Evolutionary conservation across 2,888 invertebrate genomes (phyloP).

Genomic region (Rotaria sp.): DNA sequence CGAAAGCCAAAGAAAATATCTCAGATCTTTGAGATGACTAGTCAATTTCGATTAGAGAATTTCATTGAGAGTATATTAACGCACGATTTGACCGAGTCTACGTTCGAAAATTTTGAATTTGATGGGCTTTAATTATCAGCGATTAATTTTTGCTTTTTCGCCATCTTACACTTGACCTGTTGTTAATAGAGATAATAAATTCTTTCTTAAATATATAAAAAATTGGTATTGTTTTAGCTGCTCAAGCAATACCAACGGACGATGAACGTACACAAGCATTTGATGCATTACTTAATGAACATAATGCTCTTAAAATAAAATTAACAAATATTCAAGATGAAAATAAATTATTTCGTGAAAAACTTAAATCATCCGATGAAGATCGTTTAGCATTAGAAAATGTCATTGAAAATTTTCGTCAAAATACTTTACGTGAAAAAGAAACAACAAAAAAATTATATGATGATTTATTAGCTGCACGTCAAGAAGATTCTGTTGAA

Average conservation of each 20-base stretch:
- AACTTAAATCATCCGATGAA: neutral
- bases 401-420: neutral
- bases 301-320: neutral
- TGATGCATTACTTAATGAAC: neutral
- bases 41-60: too few relatives aligned
- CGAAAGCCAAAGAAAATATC: too few relatives aligned
- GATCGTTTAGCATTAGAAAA: slow-evolving; percentile 26
- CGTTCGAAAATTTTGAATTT: too few relatives aligned
- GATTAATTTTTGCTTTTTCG: too few relatives aligned
- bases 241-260: neutral
- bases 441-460: slow-evolving; percentile 10
- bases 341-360: neutral
- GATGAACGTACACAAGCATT: neutral
- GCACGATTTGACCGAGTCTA: too few relatives aligned
- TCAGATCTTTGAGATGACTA: too few relatives aligned
- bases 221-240: neutral
- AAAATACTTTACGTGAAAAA: neutral
- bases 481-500: slow-evolving; percentile 19
- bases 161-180: too few relatives aligned
- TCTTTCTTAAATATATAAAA: too few relatives aligned
- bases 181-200: too few relatives aligned
- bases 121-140: too few relatives aligned
- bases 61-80: too few relatives aligned
- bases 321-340: neutral
- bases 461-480: neutral